These are phyloP conservation scores for Atlantisia rogersi DNA, from an alignment of 2,113 vertebrate genomes.

Conservation along the genomic window DNA sequence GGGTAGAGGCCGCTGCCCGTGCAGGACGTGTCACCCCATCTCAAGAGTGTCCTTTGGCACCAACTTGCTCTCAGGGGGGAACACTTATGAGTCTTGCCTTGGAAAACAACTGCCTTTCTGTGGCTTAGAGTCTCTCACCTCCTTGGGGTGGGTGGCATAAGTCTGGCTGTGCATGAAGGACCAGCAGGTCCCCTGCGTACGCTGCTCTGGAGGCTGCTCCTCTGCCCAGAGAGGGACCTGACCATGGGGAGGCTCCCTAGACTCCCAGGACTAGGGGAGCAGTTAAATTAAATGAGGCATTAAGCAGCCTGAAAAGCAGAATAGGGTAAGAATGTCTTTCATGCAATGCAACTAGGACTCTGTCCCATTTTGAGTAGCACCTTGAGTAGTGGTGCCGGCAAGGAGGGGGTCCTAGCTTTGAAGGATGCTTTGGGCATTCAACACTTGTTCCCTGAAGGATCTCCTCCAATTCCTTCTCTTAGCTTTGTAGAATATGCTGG, in stretches of 20 bases:
- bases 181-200: not conserved
- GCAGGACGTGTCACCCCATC: not conserved
- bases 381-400: not conserved
- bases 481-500: not conserved
- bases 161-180: not conserved
- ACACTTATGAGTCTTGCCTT: not conserved
- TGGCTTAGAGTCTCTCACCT: not conserved
- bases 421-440: not conserved
- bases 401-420: not conserved
- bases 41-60: not conserved
- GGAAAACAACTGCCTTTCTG: not conserved
- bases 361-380: not conserved
- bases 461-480: not conserved
- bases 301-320: not conserved
- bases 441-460: not conserved
- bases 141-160: rapidly evolving
- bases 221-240: not conserved
- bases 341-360: not conserved
- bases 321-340: not conserved
- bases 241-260: not conserved
- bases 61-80: not conserved
- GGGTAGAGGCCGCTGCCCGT: not conserved
- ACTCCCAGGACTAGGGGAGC: not conserved
- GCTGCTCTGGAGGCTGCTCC: not conserved
- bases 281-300: not conserved